A percentile compares a stretch with the other conserved stretches of the same genome.
Conservation (phyloP, 1,140 invertebrate species). For the Coboldia fuscipes region DNA sequence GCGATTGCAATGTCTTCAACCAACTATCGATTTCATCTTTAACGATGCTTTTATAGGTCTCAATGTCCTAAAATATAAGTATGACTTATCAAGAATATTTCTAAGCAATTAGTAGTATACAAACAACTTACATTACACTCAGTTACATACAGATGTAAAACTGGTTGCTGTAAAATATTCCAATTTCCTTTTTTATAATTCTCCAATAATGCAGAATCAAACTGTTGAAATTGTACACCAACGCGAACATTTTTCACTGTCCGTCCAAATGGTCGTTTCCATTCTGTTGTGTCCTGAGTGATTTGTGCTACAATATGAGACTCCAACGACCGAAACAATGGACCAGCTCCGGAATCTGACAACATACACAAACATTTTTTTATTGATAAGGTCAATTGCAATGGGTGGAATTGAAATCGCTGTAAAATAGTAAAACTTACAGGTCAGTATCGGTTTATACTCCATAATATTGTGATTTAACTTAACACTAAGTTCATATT, state of each 20-base stretch:
- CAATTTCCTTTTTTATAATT: constrained; percentile 30
- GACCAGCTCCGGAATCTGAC: constrained; percentile 72
- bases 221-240: constrained; percentile 66
- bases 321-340: constrained; percentile 65
- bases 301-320: constrained; percentile 52
- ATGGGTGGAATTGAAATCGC: neutral
- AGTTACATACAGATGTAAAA: constrained; percentile 89
- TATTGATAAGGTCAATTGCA: neutral
- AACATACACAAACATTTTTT: constrained; percentile 3
- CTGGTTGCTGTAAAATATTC: constrained; percentile 62
- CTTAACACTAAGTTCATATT: too few species aligned
- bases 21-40: constrained; percentile 77
- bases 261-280: constrained; percentile 65
- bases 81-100: constrained; percentile 3
- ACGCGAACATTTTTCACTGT: constrained; percentile 64
- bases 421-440: constrained; percentile 12
- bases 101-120: constrained; percentile 1
- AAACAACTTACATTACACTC: constrained; percentile 60
- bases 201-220: constrained; percentile 46
- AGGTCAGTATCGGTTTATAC: constrained; percentile 24
- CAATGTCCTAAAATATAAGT: constrained; percentile 56
- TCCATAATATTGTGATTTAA: too few species aligned
- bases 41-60: constrained; percentile 65
- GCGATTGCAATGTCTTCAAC: constrained; percentile 52
- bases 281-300: constrained; percentile 69